Evolutionary conservation across 2,797 vertebrate genomes (phyloP).

Genomic region (Channallabes apus): DNA sequence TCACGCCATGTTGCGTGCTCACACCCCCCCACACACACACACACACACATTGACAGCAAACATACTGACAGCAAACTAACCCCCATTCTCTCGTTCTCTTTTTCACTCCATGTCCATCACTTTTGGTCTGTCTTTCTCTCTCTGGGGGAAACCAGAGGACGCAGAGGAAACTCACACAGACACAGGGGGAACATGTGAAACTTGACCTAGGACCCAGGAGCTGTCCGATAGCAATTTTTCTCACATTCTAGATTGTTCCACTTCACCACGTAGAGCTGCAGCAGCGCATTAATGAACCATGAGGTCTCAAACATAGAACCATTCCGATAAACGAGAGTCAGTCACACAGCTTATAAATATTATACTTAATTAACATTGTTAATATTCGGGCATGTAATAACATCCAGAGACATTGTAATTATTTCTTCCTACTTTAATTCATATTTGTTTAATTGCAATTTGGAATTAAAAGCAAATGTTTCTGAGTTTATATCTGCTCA

Average conservation of each 20-base stretch:
- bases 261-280: background rate
- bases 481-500: background rate
- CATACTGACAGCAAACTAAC: background rate
- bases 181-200: background rate
- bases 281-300: background rate
- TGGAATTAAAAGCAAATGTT: background rate
- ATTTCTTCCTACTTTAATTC: background rate
- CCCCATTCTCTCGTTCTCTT: background rate
- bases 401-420: background rate
- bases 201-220: background rate
- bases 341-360: background rate
- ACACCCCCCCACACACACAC: background rate
- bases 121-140: constrained; percentile 8
- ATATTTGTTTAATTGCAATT: background rate
- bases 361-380: background rate
- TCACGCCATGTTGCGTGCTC: background rate
- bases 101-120: background rate
- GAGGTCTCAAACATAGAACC: background rate
- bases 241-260: background rate
- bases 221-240: background rate
- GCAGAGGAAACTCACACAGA: background rate
- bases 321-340: background rate
- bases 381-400: background rate
- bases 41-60: background rate
- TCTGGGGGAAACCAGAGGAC: background rate